These are phyloP conservation scores for Prionace glauca DNA, from an alignment of 2,797 vertebrate genomes.

Conservation along the genomic window DNA sequence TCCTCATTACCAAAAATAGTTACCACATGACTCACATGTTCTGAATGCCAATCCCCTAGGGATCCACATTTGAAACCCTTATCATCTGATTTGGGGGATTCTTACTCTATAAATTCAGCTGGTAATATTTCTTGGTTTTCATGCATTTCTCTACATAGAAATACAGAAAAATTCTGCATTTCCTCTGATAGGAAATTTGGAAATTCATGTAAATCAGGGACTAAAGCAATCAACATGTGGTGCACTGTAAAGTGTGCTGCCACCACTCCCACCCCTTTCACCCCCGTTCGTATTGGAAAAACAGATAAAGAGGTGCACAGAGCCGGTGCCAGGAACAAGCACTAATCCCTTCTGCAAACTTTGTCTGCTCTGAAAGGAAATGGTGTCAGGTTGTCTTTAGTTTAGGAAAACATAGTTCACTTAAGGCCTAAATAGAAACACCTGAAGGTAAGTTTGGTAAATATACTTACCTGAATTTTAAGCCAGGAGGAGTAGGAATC, in stretches of 20 bases:
- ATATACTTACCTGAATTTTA: not conserved
- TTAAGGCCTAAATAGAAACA: not conserved
- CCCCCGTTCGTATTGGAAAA: not conserved
- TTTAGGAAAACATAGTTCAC: not conserved
- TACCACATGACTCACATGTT: not conserved
- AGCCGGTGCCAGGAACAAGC: not conserved
- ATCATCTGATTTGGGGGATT: not conserved
- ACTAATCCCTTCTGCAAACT: not conserved
- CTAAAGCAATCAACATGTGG: not conserved
- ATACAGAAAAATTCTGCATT: too few relatives aligned
- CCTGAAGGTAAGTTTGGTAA: not conserved
- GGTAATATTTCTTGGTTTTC: not conserved
- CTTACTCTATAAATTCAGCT: not conserved
- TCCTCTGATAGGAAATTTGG: not conserved
- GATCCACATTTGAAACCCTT: not conserved
- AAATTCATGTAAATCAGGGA: not conserved
- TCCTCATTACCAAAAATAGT: not conserved
- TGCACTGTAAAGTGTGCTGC: not conserved
- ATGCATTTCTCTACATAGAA: not conserved
- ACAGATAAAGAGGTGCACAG: not conserved
- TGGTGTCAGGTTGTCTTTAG: not conserved
- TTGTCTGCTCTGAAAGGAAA: not conserved
- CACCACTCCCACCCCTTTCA: not conserved
- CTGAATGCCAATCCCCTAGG: not conserved
- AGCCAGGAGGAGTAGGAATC: not conserved